Conservation (phyloP, 2,888 invertebrate species). For the Ennomos quercinarius region DNA sequence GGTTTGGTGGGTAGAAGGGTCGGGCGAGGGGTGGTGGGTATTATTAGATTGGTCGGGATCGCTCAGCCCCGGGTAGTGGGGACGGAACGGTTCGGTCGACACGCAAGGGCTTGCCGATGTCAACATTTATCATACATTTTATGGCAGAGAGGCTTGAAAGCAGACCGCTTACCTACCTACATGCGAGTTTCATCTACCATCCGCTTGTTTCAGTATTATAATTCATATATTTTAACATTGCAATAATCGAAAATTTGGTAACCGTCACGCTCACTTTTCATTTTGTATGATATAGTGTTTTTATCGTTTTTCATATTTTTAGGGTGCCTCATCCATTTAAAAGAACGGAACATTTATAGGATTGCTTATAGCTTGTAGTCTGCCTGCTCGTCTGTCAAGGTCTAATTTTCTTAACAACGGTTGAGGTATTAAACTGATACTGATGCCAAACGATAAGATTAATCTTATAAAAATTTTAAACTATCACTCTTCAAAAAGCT, state of each 20-base stretch:
- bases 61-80: constrained; percentile 77
- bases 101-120: constrained; percentile 79
- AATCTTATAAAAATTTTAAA: too few species aligned
- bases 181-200: constrained; percentile 66
- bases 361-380: too few species aligned
- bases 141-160: constrained; percentile 73
- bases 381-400: too few species aligned
- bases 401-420: too few species aligned
- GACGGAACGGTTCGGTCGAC: constrained; percentile 72
- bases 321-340: too few species aligned
- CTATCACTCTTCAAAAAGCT: too few species aligned
- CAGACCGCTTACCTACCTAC: constrained; percentile 67
- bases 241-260: constrained; percentile 21
- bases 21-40: constrained; percentile 57
- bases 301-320: constrained; percentile 22
- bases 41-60: constrained; percentile 56
- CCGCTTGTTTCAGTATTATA: constrained; percentile 48
- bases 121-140: constrained; percentile 82
- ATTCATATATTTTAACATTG: constrained; percentile 24
- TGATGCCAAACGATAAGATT: too few species aligned
- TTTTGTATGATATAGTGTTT: constrained; percentile 18
- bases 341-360: too few species aligned
- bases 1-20: constrained; percentile 40
- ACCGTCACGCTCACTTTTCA: constrained; percentile 23
- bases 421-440: too few species aligned